Conservation (phyloP, 92 coral and sea anemone genomes). For the Umimayanthus kanabou region DNA sequence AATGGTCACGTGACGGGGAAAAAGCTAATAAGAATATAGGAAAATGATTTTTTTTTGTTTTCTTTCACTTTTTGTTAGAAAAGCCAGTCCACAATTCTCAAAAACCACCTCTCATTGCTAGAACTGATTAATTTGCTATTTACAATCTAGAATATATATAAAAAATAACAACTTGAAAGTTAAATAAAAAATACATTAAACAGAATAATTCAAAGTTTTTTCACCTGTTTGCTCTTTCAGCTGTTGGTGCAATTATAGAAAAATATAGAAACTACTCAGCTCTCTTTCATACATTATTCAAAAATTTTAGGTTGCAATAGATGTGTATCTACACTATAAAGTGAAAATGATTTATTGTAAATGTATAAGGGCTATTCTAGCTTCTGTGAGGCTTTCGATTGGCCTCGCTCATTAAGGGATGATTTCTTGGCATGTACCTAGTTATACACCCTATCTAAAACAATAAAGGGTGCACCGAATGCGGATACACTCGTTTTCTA, state of each 20-base stretch:
- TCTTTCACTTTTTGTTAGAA: background rate
- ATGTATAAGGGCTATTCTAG: slow-evolving; percentile 6
- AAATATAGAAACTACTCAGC: slow-evolving; percentile 20
- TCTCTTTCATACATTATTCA: slow-evolving; percentile 4
- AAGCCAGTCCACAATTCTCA: background rate
- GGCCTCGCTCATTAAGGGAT: too few species aligned
- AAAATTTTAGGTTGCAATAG: slow-evolving; percentile 1
- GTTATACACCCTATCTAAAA: too few species aligned
- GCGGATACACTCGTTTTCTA: too few species aligned
- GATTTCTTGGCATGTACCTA: too few species aligned
- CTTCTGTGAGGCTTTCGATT: too few species aligned
- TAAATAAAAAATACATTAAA: background rate
- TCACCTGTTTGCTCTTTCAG: slow-evolving; percentile 32
- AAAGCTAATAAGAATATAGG: slow-evolving; percentile 12
- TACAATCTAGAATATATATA: slow-evolving; percentile 8
- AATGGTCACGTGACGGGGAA: background rate
- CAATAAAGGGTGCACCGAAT: too few species aligned
- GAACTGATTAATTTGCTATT: slow-evolving; percentile 20
- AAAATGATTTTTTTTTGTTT: background rate
- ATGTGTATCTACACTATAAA: slow-evolving; percentile 27
- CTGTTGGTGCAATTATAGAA: slow-evolving; percentile 23
- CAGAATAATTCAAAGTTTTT: slow-evolving; percentile 8
- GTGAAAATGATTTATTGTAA: background rate
- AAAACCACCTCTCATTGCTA: background rate
- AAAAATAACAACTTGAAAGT: slow-evolving; percentile 13